Base-by-base conservation (phyloP, 2,888 invertebrate species). In the Onthophagus sagittarius region DNA sequence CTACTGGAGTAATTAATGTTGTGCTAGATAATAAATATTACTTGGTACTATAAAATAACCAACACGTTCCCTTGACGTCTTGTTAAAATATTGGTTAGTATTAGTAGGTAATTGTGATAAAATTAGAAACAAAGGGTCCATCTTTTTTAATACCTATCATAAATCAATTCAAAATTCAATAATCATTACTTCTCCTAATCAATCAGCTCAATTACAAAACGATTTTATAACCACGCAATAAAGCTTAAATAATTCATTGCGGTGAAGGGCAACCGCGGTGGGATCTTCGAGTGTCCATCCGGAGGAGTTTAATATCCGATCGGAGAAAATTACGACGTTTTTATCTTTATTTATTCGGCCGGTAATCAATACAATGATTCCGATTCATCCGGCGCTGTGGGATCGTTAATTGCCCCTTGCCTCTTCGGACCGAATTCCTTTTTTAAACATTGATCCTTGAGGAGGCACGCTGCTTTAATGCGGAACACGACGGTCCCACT, bases 311-410 rank as follows among this genome's bases (percentile, higher is more conserved):
- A 67, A 67, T 67, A 67, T 15, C 32, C 67, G 64, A 64, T 64
- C 23, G 64, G 23, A 23, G 64, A 64, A 53, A 53, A 23, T 64
- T 15, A 64, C 64, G 64, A 64, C 64, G 67, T 67, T 67, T 67
- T 67, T 67, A 67, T 67, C 67, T 67, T 67, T 67, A 67, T 67
- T 67, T 67, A 67, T 67, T 67, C 32, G 32, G 31, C 67, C 23
- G 23, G 31, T 67, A 67, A 67, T 67, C 67, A 67, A 67, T 67
- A 67, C 67, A 67, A 67, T 67, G 67, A 67, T 67, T 67, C 67
- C 67, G 67, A 31, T 67, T 67, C 67, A 67, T 67, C 32, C 67
- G 31, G 67, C 32, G 67, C 39, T 53, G 67, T 32, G 67, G 31
- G 67, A 32, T 67, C 67, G 67, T 67, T 67, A 67, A 67, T 67